These are phyloP conservation scores for Drymonia ruficornis DNA, from an alignment of 2,888 invertebrate genomes.

Conservation along the genomic window DNA sequence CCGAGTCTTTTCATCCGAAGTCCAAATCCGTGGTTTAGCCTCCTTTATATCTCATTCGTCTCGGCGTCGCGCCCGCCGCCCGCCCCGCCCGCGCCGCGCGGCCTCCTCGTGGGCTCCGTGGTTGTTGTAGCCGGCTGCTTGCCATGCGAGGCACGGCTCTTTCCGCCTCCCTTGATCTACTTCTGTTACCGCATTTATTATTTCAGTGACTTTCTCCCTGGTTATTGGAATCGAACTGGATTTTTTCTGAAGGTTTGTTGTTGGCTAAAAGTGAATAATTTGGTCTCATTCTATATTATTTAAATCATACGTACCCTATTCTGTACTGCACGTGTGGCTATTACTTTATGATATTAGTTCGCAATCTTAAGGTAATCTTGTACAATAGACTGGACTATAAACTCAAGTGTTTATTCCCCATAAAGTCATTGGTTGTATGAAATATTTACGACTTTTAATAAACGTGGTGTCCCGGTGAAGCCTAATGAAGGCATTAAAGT, in stretches of 20 bases:
- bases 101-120: conserved; percentile 11
- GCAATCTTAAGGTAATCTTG: not conserved
- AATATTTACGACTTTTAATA: conserved; percentile 1
- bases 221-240: not conserved
- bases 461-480: not conserved
- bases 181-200: conserved; percentile 27
- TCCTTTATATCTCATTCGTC: conserved; percentile 46
- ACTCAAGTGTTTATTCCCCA: not conserved
- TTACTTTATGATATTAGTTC: not conserved
- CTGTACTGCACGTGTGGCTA: too few species aligned
- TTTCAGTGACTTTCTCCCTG: conserved; percentile 11
- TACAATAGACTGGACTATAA: not conserved
- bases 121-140: conserved; percentile 11
- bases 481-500: not conserved
- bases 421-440: not conserved
- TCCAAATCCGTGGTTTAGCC: conserved; percentile 34
- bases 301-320: too few species aligned
- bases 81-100: too few species aligned
- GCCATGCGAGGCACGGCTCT: conserved; percentile 34
- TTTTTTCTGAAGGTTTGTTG: not conserved
- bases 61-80: conserved; percentile 19
- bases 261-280: too few species aligned
- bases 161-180: conserved; percentile 35
- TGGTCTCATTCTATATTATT: too few species aligned
- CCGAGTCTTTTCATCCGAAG: conserved; percentile 20